Evolutionary conservation across 2,888 invertebrate genomes (phyloP).

Genomic region (Candidula unifasciata): DNA sequence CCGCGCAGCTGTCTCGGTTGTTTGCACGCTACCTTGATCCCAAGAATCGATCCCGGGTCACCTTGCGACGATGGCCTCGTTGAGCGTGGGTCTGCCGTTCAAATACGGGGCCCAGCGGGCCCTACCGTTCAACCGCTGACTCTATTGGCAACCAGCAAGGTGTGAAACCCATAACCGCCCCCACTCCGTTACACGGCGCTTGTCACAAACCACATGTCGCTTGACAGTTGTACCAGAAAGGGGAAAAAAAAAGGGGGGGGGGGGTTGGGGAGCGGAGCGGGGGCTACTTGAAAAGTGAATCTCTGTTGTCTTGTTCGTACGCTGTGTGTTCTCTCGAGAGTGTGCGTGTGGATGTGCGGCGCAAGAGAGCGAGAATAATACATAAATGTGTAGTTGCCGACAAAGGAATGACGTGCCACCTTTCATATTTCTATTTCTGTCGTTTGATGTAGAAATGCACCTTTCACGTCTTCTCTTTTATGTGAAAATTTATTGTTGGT

Average conservation of each 20-base stretch:
- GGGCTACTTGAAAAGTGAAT: conserved; percentile 2
- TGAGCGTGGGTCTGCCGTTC: conserved; percentile 25
- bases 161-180: conserved; percentile 36
- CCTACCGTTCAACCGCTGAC: not conserved
- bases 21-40: conserved; percentile 40
- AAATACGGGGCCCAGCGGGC: not conserved
- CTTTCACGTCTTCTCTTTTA: no score
- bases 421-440: no score
- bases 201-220: conserved; percentile 39
- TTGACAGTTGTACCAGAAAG: conserved; percentile 24
- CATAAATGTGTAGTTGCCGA: no score
- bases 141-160: conserved; percentile 39
- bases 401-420: no score
- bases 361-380: no score
- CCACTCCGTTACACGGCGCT: conserved; percentile 42
- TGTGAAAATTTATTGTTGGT: no score
- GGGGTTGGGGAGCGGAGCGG: not conserved
- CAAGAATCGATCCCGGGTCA: conserved; percentile 32
- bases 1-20: conserved; percentile 39
- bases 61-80: not conserved
- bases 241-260: no score
- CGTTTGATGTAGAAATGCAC: no score
- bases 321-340: no score
- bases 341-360: no score
- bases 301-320: not conserved